Base-by-base conservation (phyloP, 2,888 invertebrate species). In the Eupithecia inturbata region DNA sequence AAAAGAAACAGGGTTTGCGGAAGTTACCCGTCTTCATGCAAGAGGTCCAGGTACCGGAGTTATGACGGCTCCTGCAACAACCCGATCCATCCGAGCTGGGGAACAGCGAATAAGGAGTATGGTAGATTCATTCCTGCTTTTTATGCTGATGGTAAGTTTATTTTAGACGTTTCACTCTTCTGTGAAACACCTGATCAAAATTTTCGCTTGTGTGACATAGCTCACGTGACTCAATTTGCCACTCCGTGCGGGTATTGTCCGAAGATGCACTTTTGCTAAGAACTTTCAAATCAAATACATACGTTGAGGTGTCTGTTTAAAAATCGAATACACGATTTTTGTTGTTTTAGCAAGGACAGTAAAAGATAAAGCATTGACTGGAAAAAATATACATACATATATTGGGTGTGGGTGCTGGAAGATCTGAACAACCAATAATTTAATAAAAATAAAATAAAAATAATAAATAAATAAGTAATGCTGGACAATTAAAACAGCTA, bases 11-110 rank as follows among this genome's bases (percentile, higher is more conserved):
- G n/a, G n/a, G 22, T n/a, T 9, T 75, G 75, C 53, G 75, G 69
- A 53, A 67, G 33, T 19, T 53, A 45, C n/a, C 62, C 72, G 4
- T 14, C 49, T 67, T 26, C 66, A 14, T 76, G 76, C 60, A 26
- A 45, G 7, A 33, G 16, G 9, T 73, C 76, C 12, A 57, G n/a
- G 2, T 77, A 72, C 53, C 70, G 77, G 5, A 77, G 68, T 31
- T 72, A 49, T 19, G 77, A 77, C 26, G 77, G 77, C 0, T 68
- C 72, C 31, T 74, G 72, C 41, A 77, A 77, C 36, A 77, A 77
- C 16, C 45, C 74, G 62, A 2, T 36, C 5, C 49, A 74, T 28
- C 72, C 74, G 5, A 28, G 22, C 4, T 77, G 77, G 77, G 77
- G 72, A 14, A 22, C 70, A 9, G 31, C 74, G 0, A 26, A 22